These are phyloP conservation scores for Apteryx owenii DNA, from an alignment of 2,113 vertebrate species.

Conservation along the genomic window DNA sequence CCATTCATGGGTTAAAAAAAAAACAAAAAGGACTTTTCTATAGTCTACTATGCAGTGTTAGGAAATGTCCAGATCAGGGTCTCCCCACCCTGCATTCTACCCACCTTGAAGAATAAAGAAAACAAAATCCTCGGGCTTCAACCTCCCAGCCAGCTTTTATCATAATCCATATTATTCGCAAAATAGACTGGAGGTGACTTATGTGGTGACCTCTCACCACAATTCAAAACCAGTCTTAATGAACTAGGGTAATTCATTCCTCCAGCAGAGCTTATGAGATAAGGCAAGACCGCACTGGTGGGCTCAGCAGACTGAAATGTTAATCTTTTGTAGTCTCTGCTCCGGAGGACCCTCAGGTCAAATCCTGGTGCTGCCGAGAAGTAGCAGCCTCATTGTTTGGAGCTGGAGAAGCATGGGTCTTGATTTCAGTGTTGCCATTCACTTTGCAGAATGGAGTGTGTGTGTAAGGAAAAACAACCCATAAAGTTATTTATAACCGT, in stretches of 20 bases:
- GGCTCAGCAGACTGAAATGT: constrained; percentile 66
- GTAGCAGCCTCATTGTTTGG: constrained; percentile 25
- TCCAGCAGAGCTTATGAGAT: constrained; percentile 59
- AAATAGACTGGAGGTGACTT: constrained; percentile 71
- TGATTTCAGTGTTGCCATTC: constrained; percentile 53
- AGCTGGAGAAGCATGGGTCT: constrained; percentile 21
- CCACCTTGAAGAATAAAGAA: constrained; percentile 70
- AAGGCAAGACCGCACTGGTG: constrained; percentile 53
- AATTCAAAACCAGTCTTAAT: constrained; percentile 72
- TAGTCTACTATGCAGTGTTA: constrained; percentile 40
- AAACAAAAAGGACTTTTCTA: constrained; percentile 54
- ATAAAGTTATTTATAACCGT: constrained; percentile 27
- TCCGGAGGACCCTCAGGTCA: constrained; percentile 57
- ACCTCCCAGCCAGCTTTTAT: constrained; percentile 63
- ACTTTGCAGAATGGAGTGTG: neutral
- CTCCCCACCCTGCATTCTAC: constrained; percentile 54
- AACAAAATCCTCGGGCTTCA: constrained; percentile 61
- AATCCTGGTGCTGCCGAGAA: constrained; percentile 4
- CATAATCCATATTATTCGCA: constrained; percentile 64
- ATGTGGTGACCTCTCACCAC: constrained; percentile 59
- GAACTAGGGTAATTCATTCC: constrained; percentile 74
- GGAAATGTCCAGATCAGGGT: constrained; percentile 59
- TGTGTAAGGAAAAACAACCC: constrained; percentile 26
- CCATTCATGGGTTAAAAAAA: constrained; percentile 43
- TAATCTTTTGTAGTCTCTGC: constrained; percentile 67